Evolutionary conservation across 2,888 invertebrate genomes (phyloP), one percentile per base, ranked within the genome.

Genomic region (Drosophila crucigera): DNA sequence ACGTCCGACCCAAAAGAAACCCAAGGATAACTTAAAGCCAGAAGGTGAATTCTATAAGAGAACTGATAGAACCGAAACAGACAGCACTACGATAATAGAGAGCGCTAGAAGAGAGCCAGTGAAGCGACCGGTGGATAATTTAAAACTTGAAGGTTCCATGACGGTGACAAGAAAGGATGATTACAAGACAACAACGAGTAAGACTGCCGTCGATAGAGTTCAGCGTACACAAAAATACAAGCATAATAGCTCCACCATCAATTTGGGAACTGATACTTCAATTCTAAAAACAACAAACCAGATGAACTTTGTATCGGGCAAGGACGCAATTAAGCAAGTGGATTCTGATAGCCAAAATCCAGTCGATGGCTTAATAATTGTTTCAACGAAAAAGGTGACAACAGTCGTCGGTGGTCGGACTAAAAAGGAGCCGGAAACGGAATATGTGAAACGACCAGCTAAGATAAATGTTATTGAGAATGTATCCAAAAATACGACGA

Each of bases 121-220:
- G 49, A 94, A 94, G 1, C 94, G 94, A 81, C 96, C 95, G 35
- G 94, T 95, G 78, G 96, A 96, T 84, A 96, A 96, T 91, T 91
- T 96, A 11, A 94, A 93, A 87, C 94, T 95, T 9, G 95, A 96
- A 93, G 95, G 94, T 3, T 76, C 89, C 5, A 87, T 91, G 86
- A 75, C 89, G 10, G 79, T 91, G 16, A 82, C 84, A 30, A 82
- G 88, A 56, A 89, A 81, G 63, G 87, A 91, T 65, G 89, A 91
- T 35, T 90, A 79, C 35, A 80, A 84, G 35, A 70, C 73, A 25
- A 69, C 74, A n/a, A 65, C 70, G 3, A 68, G 84, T n/a, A 89
- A 77, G 33, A 76, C 78, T 3, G 73, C 72, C 6, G 67, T 80
- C 5, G 86, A 88, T 10, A 70, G 59, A 33, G 74, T 79, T 49